Percentiles rank a stretch among this genome's conserved stretches.
These are phyloP conservation scores for Cardiocondyla obscurior DNA, from an alignment of 1,140 invertebrate genomes.

Conservation along the genomic window DNA sequence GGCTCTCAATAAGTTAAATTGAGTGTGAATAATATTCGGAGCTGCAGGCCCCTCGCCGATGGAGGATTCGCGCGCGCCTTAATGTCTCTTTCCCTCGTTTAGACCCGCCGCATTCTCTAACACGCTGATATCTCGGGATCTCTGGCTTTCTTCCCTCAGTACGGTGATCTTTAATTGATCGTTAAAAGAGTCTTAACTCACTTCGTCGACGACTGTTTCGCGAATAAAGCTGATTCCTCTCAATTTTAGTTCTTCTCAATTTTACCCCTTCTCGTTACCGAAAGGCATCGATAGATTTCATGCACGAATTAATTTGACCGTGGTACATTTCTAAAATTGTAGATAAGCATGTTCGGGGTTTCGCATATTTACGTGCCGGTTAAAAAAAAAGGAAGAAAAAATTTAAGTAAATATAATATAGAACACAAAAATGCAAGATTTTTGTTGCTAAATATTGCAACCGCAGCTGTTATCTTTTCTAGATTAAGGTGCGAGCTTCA, in stretches of 20 bases:
- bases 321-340: conserved; percentile 3
- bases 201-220: conserved; percentile 16
- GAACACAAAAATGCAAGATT: background rate
- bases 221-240: conserved; percentile 45
- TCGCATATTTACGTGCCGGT: too few relatives aligned
- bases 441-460: background rate
- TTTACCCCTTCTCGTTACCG: conserved; percentile 14
- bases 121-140: conserved; percentile 7
- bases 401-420: background rate
- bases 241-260: conserved; percentile 15
- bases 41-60: conserved; percentile 53
- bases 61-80: conserved; percentile 59
- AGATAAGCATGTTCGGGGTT: conserved; percentile 2
- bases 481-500: conserved; percentile 18
- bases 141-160: conserved; percentile 42
- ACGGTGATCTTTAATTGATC: conserved; percentile 51
- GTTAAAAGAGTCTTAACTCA: conserved; percentile 50
- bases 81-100: conserved; percentile 65
- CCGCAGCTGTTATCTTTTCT: conserved; percentile 3
- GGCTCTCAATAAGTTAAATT: conserved; percentile 74
- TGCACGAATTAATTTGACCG: conserved; percentile 1
- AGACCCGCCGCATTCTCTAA: conserved; percentile 36
- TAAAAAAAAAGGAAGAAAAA: too few relatives aligned
- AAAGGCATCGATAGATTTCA: conserved; percentile 9
- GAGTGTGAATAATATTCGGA: conserved; percentile 76